phyloP scores from a whole-genome alignment of 2,113 vertebrate species.

The Columbina picui region DNA sequence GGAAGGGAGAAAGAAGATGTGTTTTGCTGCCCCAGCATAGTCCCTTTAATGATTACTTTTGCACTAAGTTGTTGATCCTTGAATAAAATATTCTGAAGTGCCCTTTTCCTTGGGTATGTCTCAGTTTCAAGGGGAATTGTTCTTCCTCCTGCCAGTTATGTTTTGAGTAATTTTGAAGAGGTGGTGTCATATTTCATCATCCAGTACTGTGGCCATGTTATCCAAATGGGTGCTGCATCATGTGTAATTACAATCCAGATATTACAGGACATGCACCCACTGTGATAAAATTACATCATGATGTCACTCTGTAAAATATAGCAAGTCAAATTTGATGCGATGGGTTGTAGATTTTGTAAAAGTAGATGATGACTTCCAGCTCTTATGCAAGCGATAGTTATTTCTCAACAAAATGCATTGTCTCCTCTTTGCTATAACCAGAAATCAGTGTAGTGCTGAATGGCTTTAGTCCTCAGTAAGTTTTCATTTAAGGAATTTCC shows the following conservation, averaged over 20 bases:
- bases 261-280: background rate
- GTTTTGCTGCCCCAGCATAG: background rate
- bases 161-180: background rate
- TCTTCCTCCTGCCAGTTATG: background rate
- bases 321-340: background rate
- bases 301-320: background rate
- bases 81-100: background rate
- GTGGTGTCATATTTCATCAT: background rate
- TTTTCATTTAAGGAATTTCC: constrained; percentile 34
- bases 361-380: background rate
- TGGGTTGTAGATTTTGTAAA: background rate
- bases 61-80: background rate
- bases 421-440: background rate
- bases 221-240: background rate
- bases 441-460: background rate
- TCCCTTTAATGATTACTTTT: background rate
- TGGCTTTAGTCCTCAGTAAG: background rate
- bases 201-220: background rate
- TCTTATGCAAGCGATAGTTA: accelerated
- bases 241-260: background rate
- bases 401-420: background rate
- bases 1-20: too few species aligned
- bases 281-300: background rate
- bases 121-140: background rate
- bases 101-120: background rate